Conservation (phyloP, 2,888 invertebrate genomes). For the Tuta absoluta region DNA sequence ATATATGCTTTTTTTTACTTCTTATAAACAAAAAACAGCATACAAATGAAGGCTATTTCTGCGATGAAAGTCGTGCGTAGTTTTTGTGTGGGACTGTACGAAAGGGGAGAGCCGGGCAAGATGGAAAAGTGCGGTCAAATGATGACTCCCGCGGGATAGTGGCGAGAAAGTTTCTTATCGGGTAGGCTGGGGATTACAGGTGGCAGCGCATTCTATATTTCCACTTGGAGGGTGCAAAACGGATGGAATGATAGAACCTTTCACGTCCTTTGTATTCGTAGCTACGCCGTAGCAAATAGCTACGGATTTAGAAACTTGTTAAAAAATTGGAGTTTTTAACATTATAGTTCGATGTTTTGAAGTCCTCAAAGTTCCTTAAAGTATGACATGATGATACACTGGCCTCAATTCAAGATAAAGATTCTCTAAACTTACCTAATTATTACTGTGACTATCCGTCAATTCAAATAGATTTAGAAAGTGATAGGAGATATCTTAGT, state of each 20-base stretch:
- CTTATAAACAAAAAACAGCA: neutral
- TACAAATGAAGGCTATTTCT: neutral
- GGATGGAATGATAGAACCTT: neutral
- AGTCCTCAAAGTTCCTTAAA: no score
- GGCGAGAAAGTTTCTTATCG: constrained; percentile 11
- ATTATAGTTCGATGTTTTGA: no score
- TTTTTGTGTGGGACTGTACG: constrained; percentile 39
- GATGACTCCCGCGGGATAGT: constrained; percentile 66
- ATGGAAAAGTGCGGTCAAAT: constrained; percentile 69
- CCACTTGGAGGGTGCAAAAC: neutral
- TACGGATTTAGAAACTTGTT: neutral
- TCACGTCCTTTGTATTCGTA: neutral
- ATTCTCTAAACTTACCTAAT: no score
- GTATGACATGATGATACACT: no score
- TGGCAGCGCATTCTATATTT: constrained; percentile 1
- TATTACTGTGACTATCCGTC: no score
- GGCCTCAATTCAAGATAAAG: no score
- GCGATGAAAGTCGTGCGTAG: neutral
- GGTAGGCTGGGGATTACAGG: constrained; percentile 26
- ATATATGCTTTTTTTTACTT: no score
- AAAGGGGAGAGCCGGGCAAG: constrained; percentile 46
- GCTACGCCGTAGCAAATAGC: neutral
- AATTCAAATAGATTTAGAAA: no score
- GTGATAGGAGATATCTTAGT: no score
- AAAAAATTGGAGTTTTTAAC: neutral